Evolutionary conservation across 2,797 vertebrate genomes (phyloP).

Genomic region (Lutra lutra): DNA sequence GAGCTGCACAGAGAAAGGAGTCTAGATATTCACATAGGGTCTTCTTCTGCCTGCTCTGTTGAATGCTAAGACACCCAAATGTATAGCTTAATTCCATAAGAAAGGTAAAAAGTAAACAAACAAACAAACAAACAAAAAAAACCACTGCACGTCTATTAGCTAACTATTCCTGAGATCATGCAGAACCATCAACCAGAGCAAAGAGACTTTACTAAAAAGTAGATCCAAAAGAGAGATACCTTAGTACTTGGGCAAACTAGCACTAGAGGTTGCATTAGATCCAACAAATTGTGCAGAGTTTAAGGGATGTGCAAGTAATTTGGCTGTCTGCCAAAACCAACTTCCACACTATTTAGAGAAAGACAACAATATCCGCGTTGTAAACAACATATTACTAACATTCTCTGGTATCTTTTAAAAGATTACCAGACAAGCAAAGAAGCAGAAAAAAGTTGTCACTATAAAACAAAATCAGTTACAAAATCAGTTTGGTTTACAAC

Average conservation of each 20-base stretch:
- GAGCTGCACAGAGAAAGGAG: not conserved
- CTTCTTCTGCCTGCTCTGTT: not conserved
- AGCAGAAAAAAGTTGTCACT: not conserved
- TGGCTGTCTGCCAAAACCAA: not conserved
- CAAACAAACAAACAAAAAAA: no score
- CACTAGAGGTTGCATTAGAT: no score
- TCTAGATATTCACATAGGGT: not conserved
- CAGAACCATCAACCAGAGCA: not conserved
- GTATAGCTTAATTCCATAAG: not conserved
- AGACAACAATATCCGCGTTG: not conserved
- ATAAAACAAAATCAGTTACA: not conserved
- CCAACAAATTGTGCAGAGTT: not conserved
- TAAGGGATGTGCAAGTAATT: not conserved
- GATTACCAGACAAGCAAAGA: not conserved
- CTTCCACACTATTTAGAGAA: not conserved
- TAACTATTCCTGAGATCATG: not conserved
- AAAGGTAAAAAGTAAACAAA: not conserved
- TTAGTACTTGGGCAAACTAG: not conserved
- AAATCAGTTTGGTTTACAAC: not conserved
- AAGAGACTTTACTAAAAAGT: not conserved
- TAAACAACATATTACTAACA: no score
- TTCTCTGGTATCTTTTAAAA: not conserved
- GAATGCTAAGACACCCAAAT: not conserved
- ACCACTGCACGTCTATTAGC: no score
- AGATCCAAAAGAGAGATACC: not conserved